Evolutionary conservation across 2,113 vertebrate species (phyloP).

Genomic region (Chaetodon auriga): DNA sequence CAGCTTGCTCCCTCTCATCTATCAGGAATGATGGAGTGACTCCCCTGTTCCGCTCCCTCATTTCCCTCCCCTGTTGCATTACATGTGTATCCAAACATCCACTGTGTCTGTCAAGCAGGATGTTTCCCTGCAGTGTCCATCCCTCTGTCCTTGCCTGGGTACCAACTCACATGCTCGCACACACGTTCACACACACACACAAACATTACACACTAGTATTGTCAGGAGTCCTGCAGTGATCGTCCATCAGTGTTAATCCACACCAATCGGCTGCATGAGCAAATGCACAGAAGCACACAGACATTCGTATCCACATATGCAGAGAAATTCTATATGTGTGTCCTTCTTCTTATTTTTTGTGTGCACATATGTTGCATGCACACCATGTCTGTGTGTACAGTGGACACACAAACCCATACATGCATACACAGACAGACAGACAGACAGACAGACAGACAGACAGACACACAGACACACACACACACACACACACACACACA

Average conservation of each 20-base stretch:
- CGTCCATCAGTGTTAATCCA: neutral
- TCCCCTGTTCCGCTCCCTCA: slow-evolving; percentile 10
- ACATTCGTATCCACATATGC: neutral
- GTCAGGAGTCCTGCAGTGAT: slow-evolving; percentile 16
- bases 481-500: neutral
- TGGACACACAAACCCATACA: neutral
- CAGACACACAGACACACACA: neutral
- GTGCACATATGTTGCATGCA: neutral
- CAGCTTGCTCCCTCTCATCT: slow-evolving; percentile 54
- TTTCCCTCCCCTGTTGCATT: slow-evolving; percentile 48
- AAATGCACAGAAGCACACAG: neutral
- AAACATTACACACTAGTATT: neutral
- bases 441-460: neutral
- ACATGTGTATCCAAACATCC: slow-evolving; percentile 61
- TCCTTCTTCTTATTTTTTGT: neutral
- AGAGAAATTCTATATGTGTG: neutral
- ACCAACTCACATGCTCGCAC: neutral
- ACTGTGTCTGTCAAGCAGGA: slow-evolving; percentile 69
- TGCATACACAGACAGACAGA: neutral
- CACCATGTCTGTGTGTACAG: neutral
- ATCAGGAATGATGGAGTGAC: slow-evolving; percentile 67
- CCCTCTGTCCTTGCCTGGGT: slow-evolving; percentile 54
- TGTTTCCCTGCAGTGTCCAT: slow-evolving; percentile 69
- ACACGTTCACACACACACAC: neutral
- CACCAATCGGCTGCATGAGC: neutral